Evolutionary conservation across 2,888 invertebrate species (phyloP).

Genomic region (Pelosia muscerda): DNA sequence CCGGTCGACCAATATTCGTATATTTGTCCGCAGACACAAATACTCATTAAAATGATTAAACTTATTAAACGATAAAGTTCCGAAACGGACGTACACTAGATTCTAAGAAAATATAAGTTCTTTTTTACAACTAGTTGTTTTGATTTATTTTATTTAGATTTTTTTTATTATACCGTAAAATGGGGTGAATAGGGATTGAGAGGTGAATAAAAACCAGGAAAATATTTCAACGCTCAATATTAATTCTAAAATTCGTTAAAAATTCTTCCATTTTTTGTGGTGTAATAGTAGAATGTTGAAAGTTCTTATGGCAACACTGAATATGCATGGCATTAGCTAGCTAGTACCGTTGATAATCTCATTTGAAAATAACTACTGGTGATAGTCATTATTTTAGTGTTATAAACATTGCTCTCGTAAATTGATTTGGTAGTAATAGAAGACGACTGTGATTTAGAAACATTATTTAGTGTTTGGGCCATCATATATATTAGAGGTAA

Average conservation of each 20-base stretch:
- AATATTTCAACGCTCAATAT: slow-evolving; percentile 5
- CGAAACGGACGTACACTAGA: slow-evolving; percentile 22
- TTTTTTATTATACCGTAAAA: no score
- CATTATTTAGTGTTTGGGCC: slow-evolving; percentile 20
- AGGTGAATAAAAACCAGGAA: background rate
- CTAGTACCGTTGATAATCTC: slow-evolving; percentile 5
- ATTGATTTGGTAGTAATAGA: background rate
- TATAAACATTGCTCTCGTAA: slow-evolving; percentile 3
- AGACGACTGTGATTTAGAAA: slow-evolving; percentile 8
- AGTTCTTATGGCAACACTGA: slow-evolving; percentile 13
- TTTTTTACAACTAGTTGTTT: no score
- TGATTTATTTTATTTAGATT: no score
- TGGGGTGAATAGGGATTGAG: background rate
- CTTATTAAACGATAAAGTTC: slow-evolving; percentile 13
- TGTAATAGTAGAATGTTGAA: slow-evolving; percentile 8
- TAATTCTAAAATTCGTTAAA: slow-evolving; percentile 5
- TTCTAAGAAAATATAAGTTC: no score
- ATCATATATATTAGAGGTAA: slow-evolving; percentile 20
- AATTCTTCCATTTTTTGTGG: slow-evolving; percentile 6
- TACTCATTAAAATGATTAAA: slow-evolving; percentile 13
- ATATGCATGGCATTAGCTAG: slow-evolving; percentile 6
- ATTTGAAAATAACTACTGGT: slow-evolving; percentile 9
- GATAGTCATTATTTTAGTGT: slow-evolving; percentile 7
- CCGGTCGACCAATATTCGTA: slow-evolving; percentile 25
- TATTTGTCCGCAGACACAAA: slow-evolving; percentile 13